A percentile compares a stretch with the other conserved stretches of the same genome.
Evolutionary conservation across 2,797 vertebrate genomes (phyloP).

Genomic region (Aldrovandia affinis): DNA sequence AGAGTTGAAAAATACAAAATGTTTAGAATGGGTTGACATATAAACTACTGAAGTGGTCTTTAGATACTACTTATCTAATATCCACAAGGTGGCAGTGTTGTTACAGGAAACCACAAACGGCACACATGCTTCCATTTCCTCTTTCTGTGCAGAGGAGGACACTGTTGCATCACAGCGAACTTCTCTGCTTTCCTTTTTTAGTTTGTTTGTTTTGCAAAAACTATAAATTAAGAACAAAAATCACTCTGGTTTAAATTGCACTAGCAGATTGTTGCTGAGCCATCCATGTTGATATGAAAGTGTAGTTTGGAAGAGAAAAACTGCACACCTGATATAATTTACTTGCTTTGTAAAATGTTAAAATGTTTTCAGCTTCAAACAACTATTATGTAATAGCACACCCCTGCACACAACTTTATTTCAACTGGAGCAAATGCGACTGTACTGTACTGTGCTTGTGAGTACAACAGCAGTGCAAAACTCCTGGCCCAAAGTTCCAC

Average conservation of each 20-base stretch:
- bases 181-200: not conserved
- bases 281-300: not conserved
- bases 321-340: not conserved
- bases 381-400: not conserved
- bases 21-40: not conserved
- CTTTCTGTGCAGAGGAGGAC: conserved; percentile 24
- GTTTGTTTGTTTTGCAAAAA: not conserved
- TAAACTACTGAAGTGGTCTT: too few relatives aligned
- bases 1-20: too few relatives aligned
- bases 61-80: not conserved
- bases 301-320: not conserved
- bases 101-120: not conserved
- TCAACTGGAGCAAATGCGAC: not conserved
- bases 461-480: not conserved
- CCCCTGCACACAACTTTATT: not conserved
- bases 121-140: not conserved
- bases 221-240: not conserved
- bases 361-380: not conserved
- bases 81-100: conserved; percentile 57
- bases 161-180: not conserved
- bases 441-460: not conserved
- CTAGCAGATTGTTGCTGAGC: not conserved
- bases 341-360: too few relatives aligned
- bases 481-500: not conserved
- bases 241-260: not conserved